These are phyloP conservation scores for Patella vulgata DNA, from an alignment of 1,140 invertebrate species.

Conservation along the genomic window DNA sequence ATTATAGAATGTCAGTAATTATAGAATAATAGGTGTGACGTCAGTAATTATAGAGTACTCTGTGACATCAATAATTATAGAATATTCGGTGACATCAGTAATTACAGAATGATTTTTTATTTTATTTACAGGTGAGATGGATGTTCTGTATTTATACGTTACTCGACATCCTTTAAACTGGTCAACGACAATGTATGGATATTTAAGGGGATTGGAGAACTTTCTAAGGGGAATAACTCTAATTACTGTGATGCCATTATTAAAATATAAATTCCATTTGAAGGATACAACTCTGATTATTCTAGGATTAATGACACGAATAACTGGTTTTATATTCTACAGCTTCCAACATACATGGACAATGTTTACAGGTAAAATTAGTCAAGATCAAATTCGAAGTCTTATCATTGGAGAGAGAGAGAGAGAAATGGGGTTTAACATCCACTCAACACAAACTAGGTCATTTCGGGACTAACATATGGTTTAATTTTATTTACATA, in stretches of 20 bases:
- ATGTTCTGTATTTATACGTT: conserved; percentile 51
- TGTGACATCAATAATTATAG: no score
- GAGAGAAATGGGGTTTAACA: no score
- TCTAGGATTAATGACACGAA: conserved; percentile 64
- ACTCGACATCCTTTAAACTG: conserved; percentile 55
- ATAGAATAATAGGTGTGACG: no score
- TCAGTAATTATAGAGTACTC: no score
- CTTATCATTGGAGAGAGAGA: background rate
- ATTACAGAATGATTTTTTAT: no score
- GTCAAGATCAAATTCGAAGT: background rate
- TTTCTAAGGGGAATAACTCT: conserved; percentile 61
- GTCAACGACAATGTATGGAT: conserved; percentile 62
- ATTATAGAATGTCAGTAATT: no score
- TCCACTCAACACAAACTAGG: no score
- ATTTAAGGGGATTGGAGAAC: conserved; percentile 65
- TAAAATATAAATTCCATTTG: conserved; percentile 35
- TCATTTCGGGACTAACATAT: no score
- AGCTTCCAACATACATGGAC: background rate
- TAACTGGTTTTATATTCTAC: conserved; percentile 42
- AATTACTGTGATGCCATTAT: conserved; percentile 56
- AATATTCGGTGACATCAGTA: no score
- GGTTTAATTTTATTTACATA: no score
- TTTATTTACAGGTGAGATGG: conserved; percentile 61
- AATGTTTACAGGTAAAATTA: background rate
- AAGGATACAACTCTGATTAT: conserved; percentile 59